Evolutionary conservation across 2,113 vertebrate species (phyloP).

Genomic region (Pseudorhombus dupliciocellatus): DNA sequence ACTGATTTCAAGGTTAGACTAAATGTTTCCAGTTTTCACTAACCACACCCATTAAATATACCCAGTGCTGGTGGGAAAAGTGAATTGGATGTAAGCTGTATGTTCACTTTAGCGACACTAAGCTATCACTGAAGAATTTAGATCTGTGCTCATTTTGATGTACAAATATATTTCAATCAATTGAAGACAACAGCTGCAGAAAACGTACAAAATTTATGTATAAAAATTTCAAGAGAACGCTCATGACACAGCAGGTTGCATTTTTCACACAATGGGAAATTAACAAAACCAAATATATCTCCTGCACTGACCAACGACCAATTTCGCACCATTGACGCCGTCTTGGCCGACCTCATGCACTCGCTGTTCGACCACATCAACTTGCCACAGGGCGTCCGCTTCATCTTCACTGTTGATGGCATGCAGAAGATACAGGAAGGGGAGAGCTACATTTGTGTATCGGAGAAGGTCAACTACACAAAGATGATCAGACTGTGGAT

Average conservation of each 20-base stretch:
- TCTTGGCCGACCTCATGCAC: slow-evolving; percentile 95
- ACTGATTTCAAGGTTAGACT: too few species aligned
- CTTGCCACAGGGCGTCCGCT: slow-evolving; percentile 95
- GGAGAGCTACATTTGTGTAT: too few species aligned
- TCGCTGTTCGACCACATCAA: slow-evolving; percentile 98
- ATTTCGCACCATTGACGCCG: slow-evolving; percentile 95
- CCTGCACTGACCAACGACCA: slow-evolving; percentile 79
- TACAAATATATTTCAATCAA: slow-evolving; percentile 50
- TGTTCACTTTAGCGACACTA: not conserved
- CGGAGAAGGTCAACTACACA: too few species aligned
- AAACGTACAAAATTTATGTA: slow-evolving; percentile 58
- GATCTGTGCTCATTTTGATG: slow-evolving; percentile 7
- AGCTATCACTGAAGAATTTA: not conserved
- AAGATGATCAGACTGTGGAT: not conserved
- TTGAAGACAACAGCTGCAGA: slow-evolving; percentile 46
- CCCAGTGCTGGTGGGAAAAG: too few species aligned
- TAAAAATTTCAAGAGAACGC: slow-evolving; percentile 38
- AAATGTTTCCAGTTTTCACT: too few species aligned
- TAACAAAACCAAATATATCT: slow-evolving; percentile 27
- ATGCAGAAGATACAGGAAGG: slow-evolving; percentile 88
- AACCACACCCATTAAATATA: too few species aligned
- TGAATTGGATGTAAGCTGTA: not conserved
- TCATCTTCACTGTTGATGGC: slow-evolving; percentile 96
- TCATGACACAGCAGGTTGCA: slow-evolving; percentile 19
- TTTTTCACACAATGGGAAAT: slow-evolving; percentile 25